Conservation (phyloP, 2,113 vertebrate species). For the Trogon melanurus region DNA sequence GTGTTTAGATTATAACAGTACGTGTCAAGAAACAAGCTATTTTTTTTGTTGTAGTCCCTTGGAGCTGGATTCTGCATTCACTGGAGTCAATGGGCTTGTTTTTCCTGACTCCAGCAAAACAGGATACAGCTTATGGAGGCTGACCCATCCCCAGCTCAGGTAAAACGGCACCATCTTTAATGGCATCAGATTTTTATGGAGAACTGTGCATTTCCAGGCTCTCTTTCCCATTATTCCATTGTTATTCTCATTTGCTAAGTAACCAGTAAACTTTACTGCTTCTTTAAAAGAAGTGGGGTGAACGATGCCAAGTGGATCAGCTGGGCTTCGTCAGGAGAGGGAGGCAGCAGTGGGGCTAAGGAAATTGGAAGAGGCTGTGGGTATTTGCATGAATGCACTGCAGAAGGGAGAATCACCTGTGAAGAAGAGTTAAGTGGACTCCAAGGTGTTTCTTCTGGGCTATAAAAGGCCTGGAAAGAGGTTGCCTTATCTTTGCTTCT, state of each 20-base stretch:
- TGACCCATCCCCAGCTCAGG: neutral
- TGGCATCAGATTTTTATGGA: neutral
- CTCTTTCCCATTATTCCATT: neutral
- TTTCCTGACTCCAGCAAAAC: neutral
- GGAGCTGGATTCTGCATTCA: neutral
- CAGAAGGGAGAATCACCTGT: neutral
- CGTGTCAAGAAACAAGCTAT: neutral
- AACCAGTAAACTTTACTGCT: neutral
- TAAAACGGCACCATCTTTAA: neutral
- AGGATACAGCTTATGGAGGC: neutral
- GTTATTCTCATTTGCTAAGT: neutral
- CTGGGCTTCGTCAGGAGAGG: neutral
- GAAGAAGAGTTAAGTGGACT: neutral
- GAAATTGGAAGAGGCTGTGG: neutral
- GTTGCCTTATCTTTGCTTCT: fast-evolving
- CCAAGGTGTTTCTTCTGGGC: neutral
- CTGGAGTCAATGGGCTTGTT: neutral
- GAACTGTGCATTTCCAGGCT: neutral
- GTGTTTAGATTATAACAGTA: neutral
- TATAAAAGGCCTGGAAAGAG: neutral
- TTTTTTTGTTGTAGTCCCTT: neutral
- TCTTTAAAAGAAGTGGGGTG: neutral
- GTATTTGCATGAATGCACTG: neutral
- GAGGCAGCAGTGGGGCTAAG: neutral
- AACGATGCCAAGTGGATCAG: neutral